Conservation (phyloP, 2,888 invertebrate species). For the Leucophenga montana region DNA sequence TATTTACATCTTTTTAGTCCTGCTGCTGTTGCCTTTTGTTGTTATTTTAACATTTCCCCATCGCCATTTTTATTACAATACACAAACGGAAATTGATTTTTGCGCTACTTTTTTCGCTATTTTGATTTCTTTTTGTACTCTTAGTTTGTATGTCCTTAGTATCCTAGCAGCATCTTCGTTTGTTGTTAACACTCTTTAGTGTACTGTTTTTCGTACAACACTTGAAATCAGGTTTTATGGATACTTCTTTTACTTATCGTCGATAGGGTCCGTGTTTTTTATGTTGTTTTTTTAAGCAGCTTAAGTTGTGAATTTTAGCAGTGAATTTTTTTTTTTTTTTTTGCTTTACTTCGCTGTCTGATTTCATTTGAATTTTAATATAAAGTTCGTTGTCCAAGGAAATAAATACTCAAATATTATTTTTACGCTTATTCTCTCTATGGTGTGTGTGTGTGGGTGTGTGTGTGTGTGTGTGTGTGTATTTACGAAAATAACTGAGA, state of each 20-base stretch:
- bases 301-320: slow-evolving; percentile 49
- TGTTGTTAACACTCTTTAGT: slow-evolving; percentile 17
- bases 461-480: too few relatives aligned
- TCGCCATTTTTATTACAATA: slow-evolving; percentile 20
- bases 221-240: slow-evolving; percentile 30
- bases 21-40: slow-evolving; percentile 16
- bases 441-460: too few relatives aligned
- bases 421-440: too few relatives aligned
- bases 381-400: too few relatives aligned
- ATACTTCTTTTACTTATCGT: background rate
- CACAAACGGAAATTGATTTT: slow-evolving; percentile 63
- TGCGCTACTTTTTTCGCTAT: slow-evolving; percentile 37
- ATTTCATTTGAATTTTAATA: too few relatives aligned
- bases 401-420: too few relatives aligned
- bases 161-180: slow-evolving; percentile 12
- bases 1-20: background rate
- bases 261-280: background rate
- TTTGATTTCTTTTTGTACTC: slow-evolving; percentile 29
- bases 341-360: too few relatives aligned
- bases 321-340: slow-evolving; percentile 34
- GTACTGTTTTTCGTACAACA: slow-evolving; percentile 20
- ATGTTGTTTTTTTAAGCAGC: slow-evolving; percentile 45
- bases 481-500: too few relatives aligned
- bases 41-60: slow-evolving; percentile 48
- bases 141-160: too few relatives aligned